phyloP scores from a whole-genome alignment of 2,113 vertebrate species.

The Anolis sagrei region DNA sequence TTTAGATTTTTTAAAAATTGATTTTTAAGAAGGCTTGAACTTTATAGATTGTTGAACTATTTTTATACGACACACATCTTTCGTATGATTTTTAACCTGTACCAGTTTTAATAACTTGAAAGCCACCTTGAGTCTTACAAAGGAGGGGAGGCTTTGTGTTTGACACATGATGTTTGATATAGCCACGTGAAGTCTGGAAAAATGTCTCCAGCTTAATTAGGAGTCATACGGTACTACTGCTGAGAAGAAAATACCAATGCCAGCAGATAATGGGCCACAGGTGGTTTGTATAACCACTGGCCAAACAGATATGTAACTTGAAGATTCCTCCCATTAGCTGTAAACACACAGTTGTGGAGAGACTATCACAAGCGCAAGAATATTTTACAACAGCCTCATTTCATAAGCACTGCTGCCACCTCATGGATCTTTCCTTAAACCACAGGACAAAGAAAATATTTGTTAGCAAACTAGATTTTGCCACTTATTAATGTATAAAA shows the following conservation, averaged over 20 bases:
- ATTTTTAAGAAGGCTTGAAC: no score
- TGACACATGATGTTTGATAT: no score
- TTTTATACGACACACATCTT: no score
- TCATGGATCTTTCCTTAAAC: constrained; percentile 11
- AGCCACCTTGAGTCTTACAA: no score
- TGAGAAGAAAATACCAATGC: not conserved
- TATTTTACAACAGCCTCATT: fast-evolving
- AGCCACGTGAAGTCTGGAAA: no score
- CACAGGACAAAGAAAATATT: not conserved
- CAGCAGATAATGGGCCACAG: not conserved
- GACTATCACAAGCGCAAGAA: not conserved
- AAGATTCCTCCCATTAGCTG: not conserved
- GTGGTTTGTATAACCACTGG: not conserved
- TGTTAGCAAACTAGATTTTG: not conserved
- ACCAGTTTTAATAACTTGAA: no score
- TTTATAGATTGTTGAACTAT: no score
- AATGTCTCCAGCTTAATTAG: no score
- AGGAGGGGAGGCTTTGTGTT: no score
- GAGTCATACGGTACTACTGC: no score
- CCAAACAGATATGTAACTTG: not conserved
- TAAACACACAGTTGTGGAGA: not conserved
- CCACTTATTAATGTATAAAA: not conserved
- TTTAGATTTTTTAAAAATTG: no score
- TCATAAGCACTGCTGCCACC: constrained; percentile 56
- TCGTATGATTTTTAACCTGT: no score